Evolutionary conservation across 2,113 vertebrate genomes (phyloP), one percentile per base, ranked within the genome.

Genomic region (Silurus asotus): DNA sequence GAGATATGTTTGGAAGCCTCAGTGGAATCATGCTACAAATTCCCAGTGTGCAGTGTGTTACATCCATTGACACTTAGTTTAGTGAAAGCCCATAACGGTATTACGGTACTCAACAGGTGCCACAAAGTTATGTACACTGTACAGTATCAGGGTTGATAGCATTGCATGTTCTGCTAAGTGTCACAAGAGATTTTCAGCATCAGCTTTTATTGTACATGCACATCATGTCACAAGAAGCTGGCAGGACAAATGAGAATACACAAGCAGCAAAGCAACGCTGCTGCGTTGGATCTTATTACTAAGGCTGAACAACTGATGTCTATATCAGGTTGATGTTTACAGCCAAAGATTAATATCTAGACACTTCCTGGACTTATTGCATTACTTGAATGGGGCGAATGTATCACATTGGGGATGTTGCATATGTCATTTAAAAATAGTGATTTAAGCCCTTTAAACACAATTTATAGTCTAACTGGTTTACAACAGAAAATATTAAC

Each of bases 291-390:
- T 88, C 65, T 55, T 59, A 84, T 88, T 89, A 80, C 82, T 75
- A 20, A 67, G 13, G 45, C n/a, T 51, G 61, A 89, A 90, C 85
- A 85, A 78, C 83, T 82, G 82, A 89, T 83, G 87, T 81, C 37
- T 56, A 84, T 84, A 61, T 90, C 79, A 84, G 14, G 82, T 88
- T 88, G 56, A 74, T 19, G n/a, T 78, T 45, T 45, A 28, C 37
- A 53, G 17, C 64, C 58, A n/a, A 11, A 69, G 77, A 80, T 61
- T 75, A 58, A 8, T 65, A 59, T 74, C 19, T 9, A 56, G 17
- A 19, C 15, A 51, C 67, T 59, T 74, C 56, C 56, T 48, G 28
- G 48, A 61, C 56, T 37, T 20, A 59, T 45, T n/a, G 51, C 56
- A 20, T 25, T 55, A 28, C 13, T 19, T 25, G 3, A 1, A n/a